Conservation (phyloP, 2,113 vertebrate species). For the Chaetodon auriga region DNA sequence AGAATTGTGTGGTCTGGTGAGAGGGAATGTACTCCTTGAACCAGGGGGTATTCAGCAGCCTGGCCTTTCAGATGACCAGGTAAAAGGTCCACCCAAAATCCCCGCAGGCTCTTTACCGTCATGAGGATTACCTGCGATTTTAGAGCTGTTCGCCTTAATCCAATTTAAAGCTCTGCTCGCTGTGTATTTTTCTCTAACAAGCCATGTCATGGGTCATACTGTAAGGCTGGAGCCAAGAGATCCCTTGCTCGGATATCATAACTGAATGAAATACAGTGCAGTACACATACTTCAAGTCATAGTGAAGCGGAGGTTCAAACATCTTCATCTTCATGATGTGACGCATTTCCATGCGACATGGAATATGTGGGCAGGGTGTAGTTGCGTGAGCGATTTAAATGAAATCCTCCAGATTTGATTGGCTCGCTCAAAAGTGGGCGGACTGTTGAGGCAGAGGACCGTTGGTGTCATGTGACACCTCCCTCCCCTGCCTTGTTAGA, state of each 20-base stretch:
- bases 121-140: constrained; percentile 36
- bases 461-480: background rate
- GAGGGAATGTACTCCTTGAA: constrained; percentile 33
- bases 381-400: background rate
- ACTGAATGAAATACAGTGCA: background rate
- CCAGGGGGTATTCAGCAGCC: constrained; percentile 19
- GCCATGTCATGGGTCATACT: background rate
- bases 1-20: constrained; percentile 54
- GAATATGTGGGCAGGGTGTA: background rate
- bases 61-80: constrained; percentile 38
- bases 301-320: background rate
- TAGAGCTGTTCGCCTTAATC: constrained; percentile 18
- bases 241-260: background rate
- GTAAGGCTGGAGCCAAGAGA: background rate
- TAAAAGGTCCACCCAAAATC: constrained; percentile 47
- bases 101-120: constrained; percentile 37
- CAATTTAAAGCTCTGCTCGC: constrained; percentile 10
- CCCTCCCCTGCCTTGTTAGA: background rate
- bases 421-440: background rate
- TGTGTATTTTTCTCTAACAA: constrained; percentile 1
- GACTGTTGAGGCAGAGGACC: background rate
- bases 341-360: background rate
- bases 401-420: background rate
- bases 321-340: background rate
- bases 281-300: background rate